Conservation (phyloP, 2,797 vertebrate species). For the Pitangus sulphuratus region DNA sequence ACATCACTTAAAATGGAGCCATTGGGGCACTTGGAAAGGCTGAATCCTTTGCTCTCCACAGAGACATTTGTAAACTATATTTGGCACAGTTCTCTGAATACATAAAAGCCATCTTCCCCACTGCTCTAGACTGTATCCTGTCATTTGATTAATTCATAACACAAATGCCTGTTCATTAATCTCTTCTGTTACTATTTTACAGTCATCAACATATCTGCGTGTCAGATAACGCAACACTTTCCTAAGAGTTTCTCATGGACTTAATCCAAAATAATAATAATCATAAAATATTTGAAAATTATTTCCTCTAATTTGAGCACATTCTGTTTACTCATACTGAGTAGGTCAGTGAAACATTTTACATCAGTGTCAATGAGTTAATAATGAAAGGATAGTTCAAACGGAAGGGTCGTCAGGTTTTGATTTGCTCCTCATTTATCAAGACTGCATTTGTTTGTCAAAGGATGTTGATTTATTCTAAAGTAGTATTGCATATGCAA, state of each 20-base stretch:
- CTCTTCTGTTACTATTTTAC: background rate
- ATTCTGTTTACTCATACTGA: background rate
- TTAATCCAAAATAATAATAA: background rate
- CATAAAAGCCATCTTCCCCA: background rate
- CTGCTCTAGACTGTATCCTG: background rate
- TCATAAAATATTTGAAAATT: background rate
- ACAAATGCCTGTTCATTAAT: background rate
- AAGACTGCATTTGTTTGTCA: background rate
- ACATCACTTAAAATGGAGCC: background rate
- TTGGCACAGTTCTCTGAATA: background rate
- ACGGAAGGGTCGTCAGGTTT: background rate
- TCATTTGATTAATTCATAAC: conserved; percentile 13
- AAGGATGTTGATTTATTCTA: background rate
- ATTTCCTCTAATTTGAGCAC: background rate
- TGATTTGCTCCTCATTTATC: background rate
- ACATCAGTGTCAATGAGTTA: background rate
- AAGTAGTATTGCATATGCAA: background rate
- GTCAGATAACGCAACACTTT: conserved; percentile 10
- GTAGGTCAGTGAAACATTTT: background rate
- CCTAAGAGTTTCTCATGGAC: background rate
- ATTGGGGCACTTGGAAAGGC: background rate
- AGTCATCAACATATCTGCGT: background rate
- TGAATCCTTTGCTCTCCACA: background rate
- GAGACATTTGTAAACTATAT: background rate
- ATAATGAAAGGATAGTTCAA: background rate